Conservation (phyloP, 2,888 invertebrate genomes). For the Eupithecia abbreviata region DNA sequence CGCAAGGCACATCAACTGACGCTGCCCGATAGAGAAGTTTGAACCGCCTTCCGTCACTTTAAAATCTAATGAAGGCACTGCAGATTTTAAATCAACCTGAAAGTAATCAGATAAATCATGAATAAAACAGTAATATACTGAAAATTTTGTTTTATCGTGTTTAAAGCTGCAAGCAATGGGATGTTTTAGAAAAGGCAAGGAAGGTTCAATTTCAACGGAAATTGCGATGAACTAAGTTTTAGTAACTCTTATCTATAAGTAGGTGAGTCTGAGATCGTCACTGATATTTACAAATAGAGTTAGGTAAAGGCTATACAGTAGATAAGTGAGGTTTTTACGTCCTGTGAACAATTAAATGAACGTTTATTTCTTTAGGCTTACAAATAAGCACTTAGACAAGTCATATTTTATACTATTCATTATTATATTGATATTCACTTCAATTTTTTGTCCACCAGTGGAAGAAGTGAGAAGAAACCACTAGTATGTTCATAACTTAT, state of each 20-base stretch:
- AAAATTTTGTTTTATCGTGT: not conserved
- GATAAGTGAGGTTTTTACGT: not conserved
- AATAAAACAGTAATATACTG: not conserved
- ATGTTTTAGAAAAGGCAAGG: not conserved
- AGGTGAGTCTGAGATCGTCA: too few species aligned
- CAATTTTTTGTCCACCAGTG: too few species aligned
- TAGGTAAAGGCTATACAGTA: too few species aligned
- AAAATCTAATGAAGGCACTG: constrained; percentile 86
- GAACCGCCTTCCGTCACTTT: constrained; percentile 89
- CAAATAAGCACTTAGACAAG: too few species aligned
- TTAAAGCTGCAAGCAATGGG: not conserved
- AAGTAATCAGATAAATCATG: constrained; percentile 12
- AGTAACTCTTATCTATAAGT: not conserved
- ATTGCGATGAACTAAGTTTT: not conserved
- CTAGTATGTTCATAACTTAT: too few species aligned
- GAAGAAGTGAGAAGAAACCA: too few species aligned
- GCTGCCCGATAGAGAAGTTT: constrained; percentile 95
- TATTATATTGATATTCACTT: too few species aligned
- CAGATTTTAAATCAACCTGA: constrained; percentile 89
- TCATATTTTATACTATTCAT: too few species aligned
- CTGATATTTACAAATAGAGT: too few species aligned
- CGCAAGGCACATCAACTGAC: constrained; percentile 94
- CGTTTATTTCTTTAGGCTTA: too few species aligned
- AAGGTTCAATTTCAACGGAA: not conserved
- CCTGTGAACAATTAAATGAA: too few species aligned